Evolutionary conservation across 2,113 vertebrate genomes (phyloP).

Genomic region (Triplophysa tibetana): DNA sequence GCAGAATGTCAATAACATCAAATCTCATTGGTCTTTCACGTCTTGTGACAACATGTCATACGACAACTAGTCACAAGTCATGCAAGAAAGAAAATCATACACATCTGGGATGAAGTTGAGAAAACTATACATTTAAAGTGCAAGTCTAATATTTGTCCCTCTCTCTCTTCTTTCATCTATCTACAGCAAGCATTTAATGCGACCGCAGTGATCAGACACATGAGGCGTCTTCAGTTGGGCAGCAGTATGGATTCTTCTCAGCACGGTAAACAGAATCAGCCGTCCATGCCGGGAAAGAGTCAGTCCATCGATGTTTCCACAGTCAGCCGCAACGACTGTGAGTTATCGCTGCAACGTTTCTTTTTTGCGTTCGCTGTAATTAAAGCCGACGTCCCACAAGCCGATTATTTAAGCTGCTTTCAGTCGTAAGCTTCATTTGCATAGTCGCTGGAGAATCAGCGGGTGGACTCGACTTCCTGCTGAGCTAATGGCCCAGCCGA

Average conservation of each 20-base stretch:
- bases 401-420: too few species aligned
- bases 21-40: too few species aligned
- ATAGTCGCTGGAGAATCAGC: too few species aligned
- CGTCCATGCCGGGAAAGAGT: conserved; percentile 76
- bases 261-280: conserved; percentile 72
- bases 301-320: conserved; percentile 81
- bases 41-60: too few species aligned
- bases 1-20: too few species aligned
- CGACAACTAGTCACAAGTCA: too few species aligned
- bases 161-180: neutral
- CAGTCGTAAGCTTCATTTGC: too few species aligned
- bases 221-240: conserved; percentile 92
- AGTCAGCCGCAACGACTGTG: conserved; percentile 83
- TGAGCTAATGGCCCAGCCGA: too few species aligned
- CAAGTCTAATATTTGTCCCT: neutral
- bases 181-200: conserved; percentile 97
- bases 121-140: too few species aligned
- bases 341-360: conserved; percentile 65
- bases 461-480: too few species aligned
- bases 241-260: conserved; percentile 75
- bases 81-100: neutral
- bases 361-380: neutral
- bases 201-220: conserved; percentile 95
- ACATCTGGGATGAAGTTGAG: neutral
- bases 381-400: neutral